Conservation (phyloP, 1,140 invertebrate species). For the Pseudomyrmex flavicornis region DNA sequence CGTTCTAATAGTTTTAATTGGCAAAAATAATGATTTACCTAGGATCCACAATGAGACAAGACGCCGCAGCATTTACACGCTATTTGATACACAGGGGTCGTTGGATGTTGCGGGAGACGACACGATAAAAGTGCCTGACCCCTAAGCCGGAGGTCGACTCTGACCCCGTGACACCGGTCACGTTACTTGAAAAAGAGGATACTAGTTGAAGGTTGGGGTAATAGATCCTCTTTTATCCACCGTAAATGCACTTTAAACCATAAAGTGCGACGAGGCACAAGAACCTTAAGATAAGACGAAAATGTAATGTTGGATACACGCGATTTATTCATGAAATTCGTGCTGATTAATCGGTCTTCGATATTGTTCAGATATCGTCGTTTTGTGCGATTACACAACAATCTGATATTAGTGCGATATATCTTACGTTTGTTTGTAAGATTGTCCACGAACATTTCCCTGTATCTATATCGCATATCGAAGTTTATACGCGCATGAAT, state of each 20-base stretch:
- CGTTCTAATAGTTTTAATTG: not conserved
- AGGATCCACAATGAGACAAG: slow-evolving; percentile 23
- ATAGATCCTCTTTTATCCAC: slow-evolving; percentile 48
- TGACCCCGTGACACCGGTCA: slow-evolving; percentile 57
- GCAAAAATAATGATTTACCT: slow-evolving; percentile 15
- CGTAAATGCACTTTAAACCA: slow-evolving; percentile 30
- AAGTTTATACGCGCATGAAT: slow-evolving; percentile 20
- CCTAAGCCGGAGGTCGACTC: slow-evolving; percentile 34
- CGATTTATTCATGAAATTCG: slow-evolving; percentile 25
- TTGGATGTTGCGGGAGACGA: slow-evolving; percentile 39
- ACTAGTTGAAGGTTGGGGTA: slow-evolving; percentile 57
- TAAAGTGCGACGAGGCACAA: slow-evolving; percentile 15
- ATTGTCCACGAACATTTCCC: slow-evolving; percentile 23
- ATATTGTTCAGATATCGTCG: not conserved
- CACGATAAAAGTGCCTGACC: slow-evolving; percentile 49
- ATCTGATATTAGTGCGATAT: slow-evolving; percentile 10
- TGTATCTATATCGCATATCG: not conserved
- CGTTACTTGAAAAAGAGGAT: slow-evolving; percentile 60
- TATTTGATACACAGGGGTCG: slow-evolving; percentile 54
- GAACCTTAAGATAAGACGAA: slow-evolving; percentile 26
- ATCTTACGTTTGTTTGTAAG: not conserved
- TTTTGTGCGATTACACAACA: not conserved
- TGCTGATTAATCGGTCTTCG: slow-evolving; percentile 14
- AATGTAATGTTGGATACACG: slow-evolving; percentile 5
- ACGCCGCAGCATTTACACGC: slow-evolving; percentile 27